These are phyloP conservation scores for Myotis findleyi DNA, from an alignment of 2,797 vertebrate species.

Conservation along the genomic window DNA sequence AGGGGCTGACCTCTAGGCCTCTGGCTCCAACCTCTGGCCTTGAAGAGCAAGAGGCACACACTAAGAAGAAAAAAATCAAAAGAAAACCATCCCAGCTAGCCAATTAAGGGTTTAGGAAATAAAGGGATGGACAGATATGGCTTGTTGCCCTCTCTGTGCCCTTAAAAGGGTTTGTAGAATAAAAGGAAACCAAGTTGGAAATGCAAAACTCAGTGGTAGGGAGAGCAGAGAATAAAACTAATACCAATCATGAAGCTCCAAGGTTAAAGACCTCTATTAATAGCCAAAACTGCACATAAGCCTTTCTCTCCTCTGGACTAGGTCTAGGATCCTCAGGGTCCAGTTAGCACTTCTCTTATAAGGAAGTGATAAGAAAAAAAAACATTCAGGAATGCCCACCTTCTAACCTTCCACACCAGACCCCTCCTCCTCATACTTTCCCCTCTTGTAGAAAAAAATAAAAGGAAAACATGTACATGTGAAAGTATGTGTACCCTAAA, in stretches of 20 bases:
- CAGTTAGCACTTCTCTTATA: constrained; percentile 35
- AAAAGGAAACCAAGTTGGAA: constrained; percentile 52
- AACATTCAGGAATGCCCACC: background rate
- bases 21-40: background rate
- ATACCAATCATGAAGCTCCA: constrained; percentile 2
- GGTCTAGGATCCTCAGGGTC: background rate
- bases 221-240: constrained; percentile 45
- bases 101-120: background rate
- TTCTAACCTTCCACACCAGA: background rate
- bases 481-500: constrained; percentile 12
- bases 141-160: background rate
- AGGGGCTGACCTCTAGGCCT: background rate
- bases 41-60: constrained; percentile 1
- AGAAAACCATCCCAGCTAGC: background rate
- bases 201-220: background rate
- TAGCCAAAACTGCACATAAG: background rate
- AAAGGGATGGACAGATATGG: background rate
- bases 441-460: background rate
- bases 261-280: constrained; percentile 16
- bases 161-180: constrained; percentile 28
- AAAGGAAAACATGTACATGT: background rate
- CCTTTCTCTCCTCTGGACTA: background rate
- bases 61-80: constrained; percentile 33
- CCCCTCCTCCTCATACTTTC: background rate
- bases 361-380: background rate